Conservation (phyloP, 2,113 vertebrate genomes). For the Chiloscyllium plagiosum region DNA sequence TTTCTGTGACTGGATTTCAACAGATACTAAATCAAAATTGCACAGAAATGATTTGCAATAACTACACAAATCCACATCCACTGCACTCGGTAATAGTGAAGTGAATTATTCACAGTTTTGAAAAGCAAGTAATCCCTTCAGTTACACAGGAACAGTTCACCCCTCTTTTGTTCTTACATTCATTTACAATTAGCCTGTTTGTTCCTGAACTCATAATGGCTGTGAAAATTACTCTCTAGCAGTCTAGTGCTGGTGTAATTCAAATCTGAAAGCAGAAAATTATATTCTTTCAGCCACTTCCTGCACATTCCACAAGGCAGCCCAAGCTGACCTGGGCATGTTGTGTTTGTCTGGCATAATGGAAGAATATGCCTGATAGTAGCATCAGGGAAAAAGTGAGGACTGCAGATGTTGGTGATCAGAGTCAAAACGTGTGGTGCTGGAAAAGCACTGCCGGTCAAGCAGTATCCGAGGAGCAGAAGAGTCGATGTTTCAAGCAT, state of each 20-base stretch:
- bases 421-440: no score
- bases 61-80: not conserved
- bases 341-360: not conserved
- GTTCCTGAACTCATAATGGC: not conserved
- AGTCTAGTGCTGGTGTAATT: no score
- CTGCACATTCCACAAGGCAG: not conserved
- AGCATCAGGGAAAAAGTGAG: not conserved
- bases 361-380: not conserved
- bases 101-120: not conserved
- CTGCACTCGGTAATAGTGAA: not conserved
- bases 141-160: not conserved
- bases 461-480: no score
- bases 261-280: not conserved
- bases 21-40: not conserved
- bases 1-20: conserved; percentile 6
- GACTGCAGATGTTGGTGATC: no score
- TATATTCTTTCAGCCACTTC: not conserved
- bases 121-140: not conserved
- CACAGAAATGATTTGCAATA: not conserved
- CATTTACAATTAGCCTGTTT: not conserved
- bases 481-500: no score
- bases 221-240: not conserved
- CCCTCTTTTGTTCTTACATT: not conserved
- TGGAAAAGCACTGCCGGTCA: no score
- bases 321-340: not conserved